A percentile compares a stretch with the other conserved stretches of the same genome.
phyloP scores from a whole-genome alignment of 2,888 invertebrate genomes.

The Drosophila formosana region DNA sequence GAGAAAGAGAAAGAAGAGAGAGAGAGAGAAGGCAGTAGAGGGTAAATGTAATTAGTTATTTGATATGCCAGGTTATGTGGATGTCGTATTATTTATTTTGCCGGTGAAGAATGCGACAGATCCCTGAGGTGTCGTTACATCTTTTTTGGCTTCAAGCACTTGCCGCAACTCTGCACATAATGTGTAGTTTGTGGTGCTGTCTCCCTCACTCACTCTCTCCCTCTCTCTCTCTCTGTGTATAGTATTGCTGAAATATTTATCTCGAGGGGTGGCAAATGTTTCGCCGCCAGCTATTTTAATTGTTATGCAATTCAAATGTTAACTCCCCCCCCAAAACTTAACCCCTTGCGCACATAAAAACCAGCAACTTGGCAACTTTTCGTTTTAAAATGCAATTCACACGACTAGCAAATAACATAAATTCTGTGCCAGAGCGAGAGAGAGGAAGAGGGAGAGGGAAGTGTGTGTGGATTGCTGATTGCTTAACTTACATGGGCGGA shows the following conservation, averaged over 20 bases:
- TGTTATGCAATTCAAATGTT: conserved; percentile 68
- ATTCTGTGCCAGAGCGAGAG: conserved; percentile 39
- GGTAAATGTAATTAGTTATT: not conserved
- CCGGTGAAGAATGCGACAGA: not conserved
- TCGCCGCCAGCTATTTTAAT: conserved; percentile 67
- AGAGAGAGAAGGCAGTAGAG: not conserved
- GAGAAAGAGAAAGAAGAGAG: not conserved
- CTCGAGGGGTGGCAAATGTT: conserved; percentile 20
- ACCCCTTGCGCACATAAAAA: conserved; percentile 25
- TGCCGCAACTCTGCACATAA: conserved; percentile 3
- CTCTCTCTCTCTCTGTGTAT: not conserved
- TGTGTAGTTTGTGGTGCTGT: conserved; percentile 1
- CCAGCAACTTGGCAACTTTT: conserved; percentile 30
- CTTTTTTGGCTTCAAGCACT: not conserved
- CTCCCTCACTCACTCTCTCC: not conserved
- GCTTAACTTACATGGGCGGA: conserved; percentile 83
- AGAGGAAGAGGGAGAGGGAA: not conserved
- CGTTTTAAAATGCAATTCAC: conserved; percentile 77
- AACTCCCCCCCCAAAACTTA: not conserved
- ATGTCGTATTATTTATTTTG: not conserved
- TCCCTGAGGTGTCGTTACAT: not conserved
- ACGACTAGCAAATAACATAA: conserved; percentile 71
- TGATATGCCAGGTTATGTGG: not conserved
- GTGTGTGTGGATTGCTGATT: conserved; percentile 39
- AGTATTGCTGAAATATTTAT: conserved; percentile 46